Base-by-base conservation (phyloP, 2,113 vertebrate genomes). In the Tragulus kanchil region DNA sequence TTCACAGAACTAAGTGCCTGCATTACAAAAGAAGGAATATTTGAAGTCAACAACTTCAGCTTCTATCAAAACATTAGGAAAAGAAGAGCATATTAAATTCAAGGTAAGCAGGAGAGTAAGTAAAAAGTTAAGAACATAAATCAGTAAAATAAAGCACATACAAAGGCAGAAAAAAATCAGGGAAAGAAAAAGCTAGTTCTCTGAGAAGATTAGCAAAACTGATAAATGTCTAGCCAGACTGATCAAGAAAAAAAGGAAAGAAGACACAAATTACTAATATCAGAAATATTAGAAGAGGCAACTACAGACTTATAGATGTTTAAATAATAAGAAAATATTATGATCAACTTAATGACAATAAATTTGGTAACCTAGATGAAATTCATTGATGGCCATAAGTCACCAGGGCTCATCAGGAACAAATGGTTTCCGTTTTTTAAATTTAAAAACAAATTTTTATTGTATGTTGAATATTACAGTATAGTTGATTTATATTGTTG, bases 101-200 rank as follows among this genome's bases (percentile, higher is more conserved):
- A 82, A 77, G 82, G 17, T 45, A 77, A 69, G 17, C 21, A 90
- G 8, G 16, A 90, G 8, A 67, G 12, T 69, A 92, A 92, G 78
- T 36, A 92, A 45, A 92, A 89, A 62, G 21, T 52, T 48, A 77
- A 31, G 59, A 82, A 50, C 8, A 56, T 6, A 85, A 89, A 94
- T 94, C 54, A 48, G 64, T 59, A 83, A 71, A 42, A 78, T n/a
- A 73, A 25, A 75, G 61, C 11, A 69, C 15, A 91, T 8, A 61
- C 54, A 89, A 19, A 89, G 85, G 56, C 6, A 94, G 28, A 94
- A 58, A 86, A 84, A 90, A 83, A 83, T 85, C 42, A 94, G 8
- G 78, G 31, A 59, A 50, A 48, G 36, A 54, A 78, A 89, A 90
- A 58, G 4, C n/a, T 73, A 3, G 21, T 73, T 65, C 73, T 77